These are phyloP conservation scores for Stictonetta naevosa DNA, from an alignment of 2,113 vertebrate genomes.

Conservation along the genomic window DNA sequence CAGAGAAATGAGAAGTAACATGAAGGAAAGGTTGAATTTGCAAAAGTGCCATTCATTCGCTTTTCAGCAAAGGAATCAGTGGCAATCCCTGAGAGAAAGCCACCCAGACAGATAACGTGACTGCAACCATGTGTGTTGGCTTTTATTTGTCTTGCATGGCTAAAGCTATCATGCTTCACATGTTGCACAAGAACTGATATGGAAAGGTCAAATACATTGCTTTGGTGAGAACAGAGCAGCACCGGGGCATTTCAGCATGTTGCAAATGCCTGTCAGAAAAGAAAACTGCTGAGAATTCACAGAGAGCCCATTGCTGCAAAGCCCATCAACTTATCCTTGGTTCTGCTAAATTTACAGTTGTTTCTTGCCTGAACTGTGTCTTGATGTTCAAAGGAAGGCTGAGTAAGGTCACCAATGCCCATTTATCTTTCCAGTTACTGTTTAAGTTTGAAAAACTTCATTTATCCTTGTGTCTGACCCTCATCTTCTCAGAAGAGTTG, in stretches of 20 bases:
- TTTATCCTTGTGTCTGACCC: not conserved
- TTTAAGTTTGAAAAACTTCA: not conserved
- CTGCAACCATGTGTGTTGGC: not conserved
- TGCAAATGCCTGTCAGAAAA: not conserved
- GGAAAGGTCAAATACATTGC: not conserved
- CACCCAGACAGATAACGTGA: not conserved
- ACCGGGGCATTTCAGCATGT: not conserved
- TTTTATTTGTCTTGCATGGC: slow-evolving; percentile 4
- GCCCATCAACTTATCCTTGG: not conserved
- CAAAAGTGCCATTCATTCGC: not conserved
- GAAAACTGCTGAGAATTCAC: not conserved
- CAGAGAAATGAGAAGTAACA: slow-evolving; percentile 24
- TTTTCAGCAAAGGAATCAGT: not conserved
- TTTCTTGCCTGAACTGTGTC: not conserved
- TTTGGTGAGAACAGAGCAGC: not conserved
- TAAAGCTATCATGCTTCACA: not conserved
- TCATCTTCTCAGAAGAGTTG: not conserved
- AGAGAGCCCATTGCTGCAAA: not conserved
- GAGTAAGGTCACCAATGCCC: not conserved
- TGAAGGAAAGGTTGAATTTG: slow-evolving; percentile 35
- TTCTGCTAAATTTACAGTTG: not conserved
- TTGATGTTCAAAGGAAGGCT: not conserved
- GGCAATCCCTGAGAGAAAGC: not conserved
- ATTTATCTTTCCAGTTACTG: not conserved
- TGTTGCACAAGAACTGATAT: not conserved